Percentiles rank a stretch among this genome's conserved stretches.
Evolutionary conservation across 2,888 invertebrate genomes (phyloP).

Genomic region (Baronia brevicornis): DNA sequence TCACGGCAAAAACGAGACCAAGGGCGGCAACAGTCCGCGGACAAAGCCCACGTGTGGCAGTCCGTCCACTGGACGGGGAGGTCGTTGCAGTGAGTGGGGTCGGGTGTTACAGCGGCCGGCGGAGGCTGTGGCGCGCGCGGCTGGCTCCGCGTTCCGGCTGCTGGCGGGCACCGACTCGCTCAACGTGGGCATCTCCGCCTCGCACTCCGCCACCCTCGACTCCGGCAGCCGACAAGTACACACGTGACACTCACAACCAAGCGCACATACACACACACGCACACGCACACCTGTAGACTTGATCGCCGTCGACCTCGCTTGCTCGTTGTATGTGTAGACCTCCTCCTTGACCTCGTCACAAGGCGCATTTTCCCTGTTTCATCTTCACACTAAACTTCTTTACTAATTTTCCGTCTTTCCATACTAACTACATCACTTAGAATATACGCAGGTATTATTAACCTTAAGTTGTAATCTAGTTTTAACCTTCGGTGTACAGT

Average conservation of each 20-base stretch:
- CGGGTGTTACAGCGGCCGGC: slow-evolving; percentile 80
- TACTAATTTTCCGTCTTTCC: too few species aligned
- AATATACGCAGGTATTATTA: too few species aligned
- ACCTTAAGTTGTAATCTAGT: too few species aligned
- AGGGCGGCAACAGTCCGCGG: neutral
- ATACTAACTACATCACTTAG: too few species aligned
- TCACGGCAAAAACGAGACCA: too few species aligned
- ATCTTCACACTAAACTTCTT: too few species aligned
- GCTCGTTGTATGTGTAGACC: neutral
- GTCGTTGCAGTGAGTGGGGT: slow-evolving; percentile 32
- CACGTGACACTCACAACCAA: slow-evolving; percentile 33
- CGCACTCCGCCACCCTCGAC: slow-evolving; percentile 72
- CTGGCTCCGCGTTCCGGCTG: slow-evolving; percentile 85
- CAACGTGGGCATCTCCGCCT: slow-evolving; percentile 81
- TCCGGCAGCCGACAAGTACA: slow-evolving; percentile 71
- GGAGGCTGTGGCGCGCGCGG: slow-evolving; percentile 86
- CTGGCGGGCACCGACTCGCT: slow-evolving; percentile 84
- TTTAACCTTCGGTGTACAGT: too few species aligned
- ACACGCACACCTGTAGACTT: slow-evolving; percentile 16
- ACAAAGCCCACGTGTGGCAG: too few species aligned
- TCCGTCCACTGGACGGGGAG: too few species aligned
- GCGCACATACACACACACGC: slow-evolving; percentile 31
- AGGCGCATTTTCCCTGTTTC: too few species aligned
- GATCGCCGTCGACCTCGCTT: slow-evolving; percentile 17
- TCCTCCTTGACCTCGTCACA: neutral